These are phyloP conservation scores for Thomomys bottae DNA, from an alignment of 2,113 vertebrate species.

Conservation along the genomic window DNA sequence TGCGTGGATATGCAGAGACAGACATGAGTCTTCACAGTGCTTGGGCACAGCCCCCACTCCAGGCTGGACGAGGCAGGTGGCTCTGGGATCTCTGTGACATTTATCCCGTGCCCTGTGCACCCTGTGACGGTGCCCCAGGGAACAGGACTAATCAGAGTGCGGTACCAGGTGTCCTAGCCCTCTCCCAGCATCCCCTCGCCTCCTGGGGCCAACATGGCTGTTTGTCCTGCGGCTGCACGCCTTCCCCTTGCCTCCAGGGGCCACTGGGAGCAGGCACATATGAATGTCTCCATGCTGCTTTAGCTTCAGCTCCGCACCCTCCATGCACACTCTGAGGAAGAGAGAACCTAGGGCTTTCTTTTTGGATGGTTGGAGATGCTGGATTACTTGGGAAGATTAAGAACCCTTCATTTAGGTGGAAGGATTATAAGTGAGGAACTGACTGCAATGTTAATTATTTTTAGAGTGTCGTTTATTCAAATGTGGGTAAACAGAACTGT, in stretches of 20 bases:
- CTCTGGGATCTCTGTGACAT: fast-evolving
- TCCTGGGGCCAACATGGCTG: neutral
- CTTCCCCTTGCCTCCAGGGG: fast-evolving
- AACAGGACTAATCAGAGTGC: neutral
- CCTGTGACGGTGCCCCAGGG: neutral
- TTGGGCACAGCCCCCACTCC: neutral
- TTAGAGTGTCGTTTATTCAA: neutral
- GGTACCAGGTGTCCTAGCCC: too few species aligned
- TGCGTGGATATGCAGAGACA: neutral
- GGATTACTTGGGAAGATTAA: neutral
- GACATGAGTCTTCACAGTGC: fast-evolving
- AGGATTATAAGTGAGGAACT: neutral
- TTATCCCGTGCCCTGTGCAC: too few species aligned
- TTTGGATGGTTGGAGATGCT: neutral
- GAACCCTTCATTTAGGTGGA: neutral
- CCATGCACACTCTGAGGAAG: neutral
- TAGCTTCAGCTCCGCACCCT: neutral
- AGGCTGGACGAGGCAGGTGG: neutral
- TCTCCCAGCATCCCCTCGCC: neutral
- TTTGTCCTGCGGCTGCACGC: fast-evolving
- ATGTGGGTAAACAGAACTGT: neutral
- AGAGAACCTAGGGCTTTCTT: neutral
- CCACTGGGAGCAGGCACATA: too few species aligned
- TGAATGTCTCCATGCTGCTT: neutral
- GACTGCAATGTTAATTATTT: neutral